Base-by-base conservation (phyloP, 2,888 invertebrate species). In the Plagodis dolabraria region DNA sequence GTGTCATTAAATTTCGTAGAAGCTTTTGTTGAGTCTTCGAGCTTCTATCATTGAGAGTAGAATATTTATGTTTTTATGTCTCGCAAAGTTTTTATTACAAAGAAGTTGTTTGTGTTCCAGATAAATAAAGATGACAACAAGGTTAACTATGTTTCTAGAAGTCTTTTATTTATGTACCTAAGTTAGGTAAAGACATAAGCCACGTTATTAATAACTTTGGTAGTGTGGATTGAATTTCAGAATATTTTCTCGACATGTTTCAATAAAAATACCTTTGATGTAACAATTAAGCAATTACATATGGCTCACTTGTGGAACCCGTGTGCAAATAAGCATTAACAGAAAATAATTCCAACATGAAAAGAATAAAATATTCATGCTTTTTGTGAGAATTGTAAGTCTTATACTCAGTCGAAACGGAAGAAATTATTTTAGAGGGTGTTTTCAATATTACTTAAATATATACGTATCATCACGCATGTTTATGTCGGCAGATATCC, bases 51-150 rank as follows among this genome's bases (percentile, higher is more conserved):
- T 22, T 22, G 22, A 22, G 34, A 11, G 8, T 54, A 47, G 47
- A 44, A 60, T 54, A 44, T 59, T 49, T 53, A 49, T 49, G 38
- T 46, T 40, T 22, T 48, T 45, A 10, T 42, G 40, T 11, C 48
- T 49, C 36, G 33, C 2, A 50, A 53, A 54, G 35, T 44, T 52
- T 56, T 48, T 52, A 34, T 49, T 46, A 46, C 44, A 42, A 49
- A 44, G 5, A 47, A 46, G 45, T 45, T 49, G 46, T 58, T 10
- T 42, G 46, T 48, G 45, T 53, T 42, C 45, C 48, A 7, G 22
- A 57, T 34, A 34, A 45, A 34, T 45, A 38, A 10, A 38, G 48
- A 52, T 38, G 52, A 52, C 48, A 49, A 49, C 53, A 53, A 33
- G 10, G 33, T 46, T 38, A 36, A 22, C 22, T 48, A 55, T 0